Evolutionary conservation across 1,140 invertebrate species (phyloP), one percentile per base, ranked within the genome.

Genomic region (Potamilus streckersoni): DNA sequence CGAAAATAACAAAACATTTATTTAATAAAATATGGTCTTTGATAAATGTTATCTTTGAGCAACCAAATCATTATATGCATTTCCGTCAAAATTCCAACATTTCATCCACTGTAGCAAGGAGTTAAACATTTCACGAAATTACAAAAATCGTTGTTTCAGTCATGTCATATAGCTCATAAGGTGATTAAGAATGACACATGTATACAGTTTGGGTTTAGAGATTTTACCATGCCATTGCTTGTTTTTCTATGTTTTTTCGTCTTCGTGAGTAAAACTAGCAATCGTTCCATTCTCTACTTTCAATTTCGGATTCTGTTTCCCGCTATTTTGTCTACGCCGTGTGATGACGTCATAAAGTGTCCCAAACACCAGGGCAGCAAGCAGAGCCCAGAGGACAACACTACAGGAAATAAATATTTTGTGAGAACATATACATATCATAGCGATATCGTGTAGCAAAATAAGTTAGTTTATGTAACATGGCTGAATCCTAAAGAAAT

Each of bases 271-370:
- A 6, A 17, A 15, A 57, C 55, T 17, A 11, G 56, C 58, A 20
- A 17, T 55, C 31, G 19, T 58, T 60, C 19, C 12, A 27, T 17
- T 62, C 2, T 38, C 59, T 71, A 20, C 57, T 64, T n/a, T 64
- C 13, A n/a, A 27, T 1, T 17, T 27, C 49, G 14, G 20, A 13
- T 14, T 57, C 19, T 2, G 3, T 4, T 5, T 16, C 12, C 2
- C 16, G 12, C 20, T 20, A 31, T 67, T 73, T 58, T 19, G 59
- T 66, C 49, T 67, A 64, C 2, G 67, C 64, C 8, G 38, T 15
- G 56, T 57, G 13, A 67, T n/a, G 6, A 67, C 38, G 57, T 73
- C 72, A 67, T 73, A 73, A 17, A 73, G 61, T 31, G 72, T 73
- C 31, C 72, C 72, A 67, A 60, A 5, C 16, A 73, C 38, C 38